phyloP scores from a whole-genome alignment of 2,113 vertebrate species.

The Osmerus eperlanus region DNA sequence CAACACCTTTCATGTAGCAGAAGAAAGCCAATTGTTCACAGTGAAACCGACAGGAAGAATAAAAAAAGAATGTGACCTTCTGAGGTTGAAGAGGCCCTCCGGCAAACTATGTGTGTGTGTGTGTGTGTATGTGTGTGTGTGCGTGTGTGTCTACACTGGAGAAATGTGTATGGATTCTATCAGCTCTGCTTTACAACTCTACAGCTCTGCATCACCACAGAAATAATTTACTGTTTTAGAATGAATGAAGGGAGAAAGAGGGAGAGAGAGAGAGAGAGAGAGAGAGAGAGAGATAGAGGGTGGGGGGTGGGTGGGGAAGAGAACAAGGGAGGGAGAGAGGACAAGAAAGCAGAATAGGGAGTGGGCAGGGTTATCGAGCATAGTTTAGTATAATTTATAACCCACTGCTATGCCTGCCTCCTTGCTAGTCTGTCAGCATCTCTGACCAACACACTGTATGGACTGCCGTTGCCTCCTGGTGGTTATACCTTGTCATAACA shows the following conservation, averaged over 20 bases:
- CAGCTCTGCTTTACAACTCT: background rate
- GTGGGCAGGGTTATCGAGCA: background rate
- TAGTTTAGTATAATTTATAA: conserved; percentile 39
- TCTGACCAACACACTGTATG: background rate
- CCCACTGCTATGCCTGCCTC: background rate
- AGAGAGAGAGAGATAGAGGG: background rate
- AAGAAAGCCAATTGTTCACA: too few species aligned
- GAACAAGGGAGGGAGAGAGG: background rate
- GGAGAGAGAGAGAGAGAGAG: background rate
- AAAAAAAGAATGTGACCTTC: background rate
- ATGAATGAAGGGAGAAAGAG: background rate
- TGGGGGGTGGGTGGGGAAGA: background rate
- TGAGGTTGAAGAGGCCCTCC: background rate
- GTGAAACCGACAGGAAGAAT: background rate
- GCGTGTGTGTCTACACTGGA: background rate
- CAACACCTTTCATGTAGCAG: too few species aligned
- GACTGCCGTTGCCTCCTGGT: conserved; percentile 31
- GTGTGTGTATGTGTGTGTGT: too few species aligned
- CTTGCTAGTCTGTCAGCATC: background rate
- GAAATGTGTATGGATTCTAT: background rate
- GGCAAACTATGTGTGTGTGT: background rate
- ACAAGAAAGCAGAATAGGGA: background rate
- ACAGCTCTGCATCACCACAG: conserved; percentile 2
- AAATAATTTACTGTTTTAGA: conserved; percentile 22
- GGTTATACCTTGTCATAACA: conserved; percentile 18